phyloP scores from a whole-genome alignment of 2,888 invertebrate species.

The Eudasyphora cyanicolor region DNA sequence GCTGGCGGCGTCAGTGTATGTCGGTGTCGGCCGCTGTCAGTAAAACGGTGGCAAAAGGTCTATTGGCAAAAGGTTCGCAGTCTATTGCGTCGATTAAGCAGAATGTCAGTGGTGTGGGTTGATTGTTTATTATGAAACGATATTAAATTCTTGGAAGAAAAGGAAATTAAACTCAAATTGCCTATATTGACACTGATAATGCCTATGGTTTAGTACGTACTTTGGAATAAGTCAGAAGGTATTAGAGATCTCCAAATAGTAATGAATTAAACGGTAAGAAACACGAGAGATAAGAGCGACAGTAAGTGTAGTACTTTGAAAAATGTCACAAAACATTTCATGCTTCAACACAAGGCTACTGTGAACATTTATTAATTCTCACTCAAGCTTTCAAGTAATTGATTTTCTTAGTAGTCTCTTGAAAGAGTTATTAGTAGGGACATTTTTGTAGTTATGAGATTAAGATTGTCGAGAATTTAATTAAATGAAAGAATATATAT shows the following conservation, averaged over 20 bases:
- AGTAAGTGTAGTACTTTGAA: background rate
- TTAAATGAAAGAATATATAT: too few species aligned
- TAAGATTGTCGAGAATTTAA: too few species aligned
- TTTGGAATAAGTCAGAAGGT: too few species aligned
- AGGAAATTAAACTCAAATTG: conserved; percentile 19
- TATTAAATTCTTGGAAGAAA: background rate
- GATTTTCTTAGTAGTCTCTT: too few species aligned
- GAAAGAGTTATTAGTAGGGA: too few species aligned
- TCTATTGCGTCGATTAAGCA: background rate
- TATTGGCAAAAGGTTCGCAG: too few species aligned
- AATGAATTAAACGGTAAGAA: background rate
- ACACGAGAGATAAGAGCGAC: background rate
- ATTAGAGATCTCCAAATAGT: background rate
- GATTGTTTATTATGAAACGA: conserved; percentile 1
- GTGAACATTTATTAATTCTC: background rate
- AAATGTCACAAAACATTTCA: background rate
- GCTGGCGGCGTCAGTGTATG: too few species aligned
- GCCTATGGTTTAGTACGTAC: background rate
- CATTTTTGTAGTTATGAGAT: too few species aligned
- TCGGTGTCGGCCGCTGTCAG: background rate
- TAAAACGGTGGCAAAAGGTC: conserved; percentile 19
- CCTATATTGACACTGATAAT: background rate
- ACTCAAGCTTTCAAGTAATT: too few species aligned
- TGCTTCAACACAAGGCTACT: background rate
- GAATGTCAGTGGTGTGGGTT: background rate